Percentiles rank a stretch among this genome's conserved stretches.
Conservation (phyloP, 2,113 vertebrate species). For the Notiomystis cincta region DNA sequence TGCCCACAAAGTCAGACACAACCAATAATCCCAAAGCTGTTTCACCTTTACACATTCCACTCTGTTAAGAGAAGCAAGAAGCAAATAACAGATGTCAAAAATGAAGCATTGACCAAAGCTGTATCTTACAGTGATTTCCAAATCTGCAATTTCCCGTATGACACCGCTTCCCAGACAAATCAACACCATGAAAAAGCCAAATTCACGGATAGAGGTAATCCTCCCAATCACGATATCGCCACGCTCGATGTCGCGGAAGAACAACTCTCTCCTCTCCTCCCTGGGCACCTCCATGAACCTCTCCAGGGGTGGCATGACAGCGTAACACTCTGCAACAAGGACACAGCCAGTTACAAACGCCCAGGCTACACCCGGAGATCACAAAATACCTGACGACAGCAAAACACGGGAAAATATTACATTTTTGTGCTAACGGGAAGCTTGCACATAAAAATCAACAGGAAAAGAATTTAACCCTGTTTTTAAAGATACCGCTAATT, state of each 20-base stretch:
- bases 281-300: slow-evolving; percentile 89
- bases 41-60: background rate
- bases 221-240: slow-evolving; percentile 90
- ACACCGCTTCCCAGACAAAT: slow-evolving; percentile 86
- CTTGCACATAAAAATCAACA: accelerated
- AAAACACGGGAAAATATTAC: accelerated
- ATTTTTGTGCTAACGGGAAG: accelerated
- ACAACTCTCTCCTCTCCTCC: slow-evolving; percentile 82
- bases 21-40: background rate
- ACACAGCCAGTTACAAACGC: background rate
- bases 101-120: background rate
- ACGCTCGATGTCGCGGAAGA: slow-evolving; percentile 90
- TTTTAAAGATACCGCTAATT: accelerated
- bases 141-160: slow-evolving; percentile 84
- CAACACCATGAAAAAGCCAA: slow-evolving; percentile 94
- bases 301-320: slow-evolving; percentile 91
- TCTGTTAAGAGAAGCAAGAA: accelerated
- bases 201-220: slow-evolving; percentile 92
- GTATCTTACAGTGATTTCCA: slow-evolving; percentile 87
- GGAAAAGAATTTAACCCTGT: accelerated
- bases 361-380: background rate
- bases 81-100: accelerated
- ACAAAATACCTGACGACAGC: accelerated
- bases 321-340: slow-evolving; percentile 80
- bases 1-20: background rate